These are phyloP conservation scores for Crenichthys baileyi DNA, from an alignment of 2,797 vertebrate species.

Conservation along the genomic window DNA sequence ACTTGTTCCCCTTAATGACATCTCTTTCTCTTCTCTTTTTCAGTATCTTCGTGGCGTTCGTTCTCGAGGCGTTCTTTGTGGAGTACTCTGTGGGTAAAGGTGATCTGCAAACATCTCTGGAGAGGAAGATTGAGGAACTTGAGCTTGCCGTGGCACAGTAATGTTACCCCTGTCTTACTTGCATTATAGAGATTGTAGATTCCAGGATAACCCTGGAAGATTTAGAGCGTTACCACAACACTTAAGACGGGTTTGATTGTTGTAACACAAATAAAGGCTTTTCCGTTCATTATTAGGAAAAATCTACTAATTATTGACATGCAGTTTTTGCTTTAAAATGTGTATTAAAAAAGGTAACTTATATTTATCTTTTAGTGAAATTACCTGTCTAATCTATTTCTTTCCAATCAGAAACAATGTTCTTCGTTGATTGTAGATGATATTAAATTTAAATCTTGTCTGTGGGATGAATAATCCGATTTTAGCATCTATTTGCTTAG, in stretches of 20 bases:
- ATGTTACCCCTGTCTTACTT: constrained; percentile 48
- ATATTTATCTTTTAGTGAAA: too few relatives aligned
- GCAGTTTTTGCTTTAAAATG: too few relatives aligned
- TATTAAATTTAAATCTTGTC: too few relatives aligned
- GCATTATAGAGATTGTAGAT: neutral
- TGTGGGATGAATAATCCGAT: too few relatives aligned
- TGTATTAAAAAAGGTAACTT: too few relatives aligned
- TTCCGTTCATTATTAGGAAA: neutral
- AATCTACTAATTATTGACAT: too few relatives aligned
- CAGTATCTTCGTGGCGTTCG: constrained; percentile 94
- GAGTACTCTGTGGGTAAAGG: constrained; percentile 91
- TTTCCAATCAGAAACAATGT: too few relatives aligned
- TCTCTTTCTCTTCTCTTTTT: constrained; percentile 7
- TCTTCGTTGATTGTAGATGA: too few relatives aligned
- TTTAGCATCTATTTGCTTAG: too few relatives aligned
- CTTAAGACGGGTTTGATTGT: neutral
- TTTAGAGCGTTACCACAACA: neutral
- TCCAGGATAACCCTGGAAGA: neutral
- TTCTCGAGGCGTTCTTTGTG: constrained; percentile 93
- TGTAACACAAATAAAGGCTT: neutral
- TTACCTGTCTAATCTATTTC: too few relatives aligned
- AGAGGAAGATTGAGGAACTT: constrained; percentile 93
- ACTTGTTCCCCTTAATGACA: neutral
- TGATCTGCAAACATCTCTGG: constrained; percentile 91
- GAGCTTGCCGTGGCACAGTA: constrained; percentile 88